Evolutionary conservation across 2,888 invertebrate genomes (phyloP), one percentile per base, ranked within the genome.

Genomic region (Meteorus colon): DNA sequence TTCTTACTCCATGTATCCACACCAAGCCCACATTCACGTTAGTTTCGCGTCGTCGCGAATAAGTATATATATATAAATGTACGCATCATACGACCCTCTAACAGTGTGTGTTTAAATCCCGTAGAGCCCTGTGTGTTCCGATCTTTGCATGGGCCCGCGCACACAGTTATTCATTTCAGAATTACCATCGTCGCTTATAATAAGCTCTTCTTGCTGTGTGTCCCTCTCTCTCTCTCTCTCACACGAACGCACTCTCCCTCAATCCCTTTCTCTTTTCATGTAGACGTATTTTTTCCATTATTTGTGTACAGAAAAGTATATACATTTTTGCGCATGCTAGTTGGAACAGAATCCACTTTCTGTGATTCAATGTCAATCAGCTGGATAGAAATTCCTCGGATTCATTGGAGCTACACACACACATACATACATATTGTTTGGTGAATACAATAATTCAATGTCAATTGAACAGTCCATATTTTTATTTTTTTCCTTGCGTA

Each of bases 101-200:
- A 6, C 19, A n/a, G n/a, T 19, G 55, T 55, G 6, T 19, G 55
- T 55, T 24, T 73, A 69, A 63, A 45, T 51, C 41, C 74, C 66
- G 29, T 70, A 48, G 59, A 66, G 65, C 66, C 41, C 41, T 51
- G 60, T 79, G 77, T 71, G 65, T 71, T 65, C 41, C 72, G 63
- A 76, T 76, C 75, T 75, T 71, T 48, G 63, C 67, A 73, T 67
- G 72, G 82, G 84, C 84, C 83, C 81, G 82, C 76, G 79, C 76
- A 51, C 81, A 80, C 86, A 84, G 87, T 89, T 88, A 89, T 89
- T 89, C 89, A 89, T 89, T 89, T 86, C 86, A 86, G 89, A 89
- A 88, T 88, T 89, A 89, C 87, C 86, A 87, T 85, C 88, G 87
- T 85, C 88, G 87, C 88, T 89, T 89, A 88, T 89, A 87, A 89